Evolutionary conservation across 2,113 vertebrate genomes (phyloP).

Genomic region (Clarias macrocephalus): DNA sequence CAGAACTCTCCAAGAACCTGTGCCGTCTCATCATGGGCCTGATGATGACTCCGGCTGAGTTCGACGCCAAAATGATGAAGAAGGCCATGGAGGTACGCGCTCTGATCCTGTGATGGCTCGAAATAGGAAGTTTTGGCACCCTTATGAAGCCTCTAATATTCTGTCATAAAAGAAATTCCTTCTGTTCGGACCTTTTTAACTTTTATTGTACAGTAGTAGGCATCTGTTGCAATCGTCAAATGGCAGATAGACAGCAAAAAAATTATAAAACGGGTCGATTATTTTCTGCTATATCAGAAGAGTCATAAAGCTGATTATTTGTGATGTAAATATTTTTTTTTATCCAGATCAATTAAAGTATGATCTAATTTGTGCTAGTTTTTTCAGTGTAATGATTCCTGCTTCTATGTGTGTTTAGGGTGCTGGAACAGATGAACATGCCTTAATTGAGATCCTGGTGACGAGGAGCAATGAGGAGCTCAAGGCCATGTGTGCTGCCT

Average conservation of each 20-base stretch:
- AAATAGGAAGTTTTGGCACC: neutral
- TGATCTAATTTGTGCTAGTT: neutral
- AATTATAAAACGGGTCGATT: neutral
- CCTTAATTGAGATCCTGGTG: conserved; percentile 91
- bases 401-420: conserved; percentile 71
- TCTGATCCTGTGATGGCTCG: neutral
- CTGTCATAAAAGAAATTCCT: neutral
- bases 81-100: conserved; percentile 88
- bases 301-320: neutral
- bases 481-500: conserved; percentile 82
- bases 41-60: conserved; percentile 90
- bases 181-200: neutral
- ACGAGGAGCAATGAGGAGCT: conserved; percentile 89
- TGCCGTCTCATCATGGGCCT: conserved; percentile 87
- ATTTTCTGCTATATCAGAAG: neutral
- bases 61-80: conserved; percentile 93
- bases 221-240: neutral
- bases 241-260: neutral
- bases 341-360: neutral
- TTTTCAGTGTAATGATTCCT: neutral
- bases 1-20: conserved; percentile 89
- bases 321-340: no score
- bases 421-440: conserved; percentile 88
- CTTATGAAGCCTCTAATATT: neutral
- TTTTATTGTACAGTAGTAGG: neutral